Conservation (phyloP, 2,113 vertebrate genomes). For the Hirundichthys speculiger region DNA sequence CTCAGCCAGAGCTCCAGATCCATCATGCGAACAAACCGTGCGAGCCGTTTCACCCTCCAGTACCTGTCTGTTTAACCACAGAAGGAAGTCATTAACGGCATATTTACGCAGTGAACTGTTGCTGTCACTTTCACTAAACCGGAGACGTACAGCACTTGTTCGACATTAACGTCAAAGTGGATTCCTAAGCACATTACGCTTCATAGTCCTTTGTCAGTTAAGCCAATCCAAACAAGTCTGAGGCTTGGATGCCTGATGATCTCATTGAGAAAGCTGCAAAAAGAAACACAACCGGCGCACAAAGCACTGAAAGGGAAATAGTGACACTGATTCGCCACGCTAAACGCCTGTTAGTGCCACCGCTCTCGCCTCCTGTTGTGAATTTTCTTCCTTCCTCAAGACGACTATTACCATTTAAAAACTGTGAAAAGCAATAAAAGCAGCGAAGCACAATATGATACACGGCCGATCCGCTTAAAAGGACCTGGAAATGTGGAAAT, state of each 20-base stretch:
- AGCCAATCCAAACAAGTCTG: slow-evolving; percentile 25
- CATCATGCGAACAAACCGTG: slow-evolving; percentile 22
- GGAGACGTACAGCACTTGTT: slow-evolving; percentile 2
- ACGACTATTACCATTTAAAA: slow-evolving; percentile 34
- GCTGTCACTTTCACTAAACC: slow-evolving; percentile 3
- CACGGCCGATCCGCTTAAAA: slow-evolving; percentile 45
- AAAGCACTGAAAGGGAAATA: slow-evolving; percentile 1
- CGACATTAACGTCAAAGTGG: slow-evolving; percentile 1
- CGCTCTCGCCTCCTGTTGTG: slow-evolving; percentile 17
- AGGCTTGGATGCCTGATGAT: slow-evolving; percentile 5
- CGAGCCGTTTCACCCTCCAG: neutral
- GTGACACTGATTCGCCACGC: slow-evolving; percentile 5
- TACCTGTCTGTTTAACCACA: neutral
- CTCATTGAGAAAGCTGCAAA: neutral
- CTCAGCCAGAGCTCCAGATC: slow-evolving; percentile 12
- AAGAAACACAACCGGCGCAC: neutral
- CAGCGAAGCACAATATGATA: slow-evolving; percentile 31
- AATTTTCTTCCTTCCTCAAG: slow-evolving; percentile 12
- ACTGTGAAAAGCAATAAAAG: slow-evolving; percentile 24
- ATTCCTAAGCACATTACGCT: neutral
- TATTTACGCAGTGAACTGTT: slow-evolving; percentile 1
- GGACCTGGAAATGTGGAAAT: slow-evolving; percentile 52
- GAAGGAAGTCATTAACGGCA: slow-evolving; percentile 4
- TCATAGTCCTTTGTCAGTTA: slow-evolving; percentile 7
- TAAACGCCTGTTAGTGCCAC: slow-evolving; percentile 13